Base-by-base conservation (phyloP, 92 coral and sea anemone species). In the Zoanthus sociatus region DNA sequence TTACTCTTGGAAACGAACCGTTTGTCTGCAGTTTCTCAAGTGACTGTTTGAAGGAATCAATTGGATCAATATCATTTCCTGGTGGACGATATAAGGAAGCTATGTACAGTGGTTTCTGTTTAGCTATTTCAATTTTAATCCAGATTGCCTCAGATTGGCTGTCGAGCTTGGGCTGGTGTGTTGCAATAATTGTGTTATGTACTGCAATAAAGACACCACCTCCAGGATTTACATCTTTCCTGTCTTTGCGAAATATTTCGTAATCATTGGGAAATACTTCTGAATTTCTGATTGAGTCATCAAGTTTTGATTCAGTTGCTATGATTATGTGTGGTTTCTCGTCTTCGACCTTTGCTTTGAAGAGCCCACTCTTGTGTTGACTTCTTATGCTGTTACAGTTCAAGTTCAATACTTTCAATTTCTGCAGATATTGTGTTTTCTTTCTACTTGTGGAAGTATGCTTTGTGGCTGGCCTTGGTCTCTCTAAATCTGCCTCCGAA, bases 11-110 rank as follows among this genome's bases (percentile, higher is more conserved):
- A 61, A 87, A 87, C 32, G 73, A 90, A 71, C 93, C 88, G 83
- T 90, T 82, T 37, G 93, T 32, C 71, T 90, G 93, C 46, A 90
- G 61, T 20, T 33, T 42, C 15, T 61, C 56, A 72, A 86, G 82
- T 30, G 92, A 77, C 37, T 90, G 44, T 71, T 90, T 75, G 66
- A 87, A 70, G 37, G 78, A 81, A 56, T 79, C 88, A 74, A 90
- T 83, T 69, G 90, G 91, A 48, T 76, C 51, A 42, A 69, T 76
- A 42, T 91, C 32, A 77, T 45, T 74, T 87, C 91, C 91, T 26
- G 93, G 91, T 82, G 88, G 93, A 9, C 93, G 85, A 56, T 91
- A 91, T 46, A 88, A 7, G 33, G 93, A 91, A 64, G 94, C 87
- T 31, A 90, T 75, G 73, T 88, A 88, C n/a, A 86, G 46, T 37